phyloP scores from a whole-genome alignment of 2,888 invertebrate species.

The Mongoloraphidia duomilia region DNA sequence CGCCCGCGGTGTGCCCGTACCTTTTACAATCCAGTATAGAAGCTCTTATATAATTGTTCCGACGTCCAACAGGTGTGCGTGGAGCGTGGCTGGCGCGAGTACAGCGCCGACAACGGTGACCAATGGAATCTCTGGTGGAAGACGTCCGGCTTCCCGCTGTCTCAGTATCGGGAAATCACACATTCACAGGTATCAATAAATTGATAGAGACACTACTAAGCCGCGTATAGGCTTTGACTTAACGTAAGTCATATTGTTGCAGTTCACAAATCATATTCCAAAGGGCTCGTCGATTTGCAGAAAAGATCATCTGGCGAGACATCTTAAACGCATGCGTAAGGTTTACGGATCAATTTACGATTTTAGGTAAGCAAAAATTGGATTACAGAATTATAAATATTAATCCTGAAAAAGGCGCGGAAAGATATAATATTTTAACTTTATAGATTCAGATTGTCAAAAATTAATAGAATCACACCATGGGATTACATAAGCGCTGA shows the following conservation, averaged over 20 bases:
- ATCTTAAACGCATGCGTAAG: constrained; percentile 65
- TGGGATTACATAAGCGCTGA: too few relatives aligned
- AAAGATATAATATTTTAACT: background rate
- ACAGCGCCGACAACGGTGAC: constrained; percentile 45
- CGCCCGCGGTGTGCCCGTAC: too few relatives aligned
- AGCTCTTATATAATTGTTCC: background rate
- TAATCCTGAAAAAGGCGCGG: background rate
- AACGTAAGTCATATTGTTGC: constrained; percentile 20
- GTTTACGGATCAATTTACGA: constrained; percentile 70
- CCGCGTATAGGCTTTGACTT: constrained; percentile 2
- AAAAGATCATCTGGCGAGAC: constrained; percentile 66
- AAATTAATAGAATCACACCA: too few relatives aligned
- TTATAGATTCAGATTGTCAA: too few relatives aligned
- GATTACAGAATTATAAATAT: too few relatives aligned
- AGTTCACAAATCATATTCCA: constrained; percentile 75
- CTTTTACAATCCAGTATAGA: background rate
- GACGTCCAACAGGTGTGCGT: constrained; percentile 44
- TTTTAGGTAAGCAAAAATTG: constrained; percentile 56
- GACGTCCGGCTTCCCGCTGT: constrained; percentile 55
- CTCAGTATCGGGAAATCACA: constrained; percentile 48
- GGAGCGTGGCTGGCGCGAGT: constrained; percentile 70
- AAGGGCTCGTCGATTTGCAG: constrained; percentile 72
- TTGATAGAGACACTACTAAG: too few relatives aligned
- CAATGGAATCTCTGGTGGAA: constrained; percentile 82
- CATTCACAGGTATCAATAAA: constrained; percentile 46